phyloP scores from a whole-genome alignment of 2,888 invertebrate genomes.

The Drosophila melanosoma region DNA sequence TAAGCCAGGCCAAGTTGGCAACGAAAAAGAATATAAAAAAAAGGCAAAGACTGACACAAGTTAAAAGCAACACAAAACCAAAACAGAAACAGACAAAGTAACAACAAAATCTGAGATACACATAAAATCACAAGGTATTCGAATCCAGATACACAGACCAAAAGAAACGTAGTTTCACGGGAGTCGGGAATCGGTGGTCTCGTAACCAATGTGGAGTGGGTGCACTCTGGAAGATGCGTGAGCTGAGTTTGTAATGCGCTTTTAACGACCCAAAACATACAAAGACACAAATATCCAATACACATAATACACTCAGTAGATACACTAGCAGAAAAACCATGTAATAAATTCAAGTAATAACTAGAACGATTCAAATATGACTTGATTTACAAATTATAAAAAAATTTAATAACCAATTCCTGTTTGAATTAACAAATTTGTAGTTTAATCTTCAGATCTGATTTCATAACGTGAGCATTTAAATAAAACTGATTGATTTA shows the following conservation, averaged over 20 bases:
- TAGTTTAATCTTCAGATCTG: neutral
- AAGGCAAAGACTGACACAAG: constrained; percentile 52
- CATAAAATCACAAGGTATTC: constrained; percentile 23
- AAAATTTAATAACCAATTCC: neutral
- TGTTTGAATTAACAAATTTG: neutral
- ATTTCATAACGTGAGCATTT: neutral
- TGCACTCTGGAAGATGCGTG: constrained; percentile 64
- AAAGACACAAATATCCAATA: constrained; percentile 20
- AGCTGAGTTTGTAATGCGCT: constrained; percentile 68
- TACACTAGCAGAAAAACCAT: neutral
- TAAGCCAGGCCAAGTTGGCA: constrained; percentile 52
- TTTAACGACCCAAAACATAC: constrained; percentile 56
- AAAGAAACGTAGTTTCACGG: constrained; percentile 26
- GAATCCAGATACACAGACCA: constrained; percentile 24
- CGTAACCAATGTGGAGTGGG: constrained; percentile 56
- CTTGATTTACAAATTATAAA: neutral
- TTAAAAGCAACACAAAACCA: constrained; percentile 31
- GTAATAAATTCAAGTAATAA: neutral
- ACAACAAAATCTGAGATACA: constrained; percentile 29
- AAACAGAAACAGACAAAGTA: constrained; percentile 20
- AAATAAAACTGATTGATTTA: neutral
- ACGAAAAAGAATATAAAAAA: constrained; percentile 3
- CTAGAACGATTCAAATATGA: neutral
- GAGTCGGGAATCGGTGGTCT: neutral
- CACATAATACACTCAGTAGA: neutral